Conservation (phyloP, 2,113 vertebrate genomes). For the Myotis brandtii region DNA sequence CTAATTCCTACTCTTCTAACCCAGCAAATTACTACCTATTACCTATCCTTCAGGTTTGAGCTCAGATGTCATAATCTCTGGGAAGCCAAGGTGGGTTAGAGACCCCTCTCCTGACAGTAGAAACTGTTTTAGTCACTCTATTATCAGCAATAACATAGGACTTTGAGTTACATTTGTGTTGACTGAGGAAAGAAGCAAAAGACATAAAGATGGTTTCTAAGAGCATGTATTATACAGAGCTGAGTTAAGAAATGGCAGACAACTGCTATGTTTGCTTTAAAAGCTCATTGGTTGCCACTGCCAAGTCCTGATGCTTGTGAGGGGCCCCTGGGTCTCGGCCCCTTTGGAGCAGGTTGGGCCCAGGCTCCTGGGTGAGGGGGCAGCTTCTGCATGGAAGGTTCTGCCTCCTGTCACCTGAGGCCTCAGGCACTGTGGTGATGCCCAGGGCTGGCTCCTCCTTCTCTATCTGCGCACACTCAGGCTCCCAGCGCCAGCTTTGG, state of each 20-base stretch:
- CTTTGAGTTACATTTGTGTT: not conserved
- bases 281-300: conserved; percentile 61
- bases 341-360: conserved; percentile 29
- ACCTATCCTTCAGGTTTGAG: not conserved
- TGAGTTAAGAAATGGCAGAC: conserved; percentile 58
- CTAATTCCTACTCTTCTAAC: not conserved
- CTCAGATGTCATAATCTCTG: not conserved
- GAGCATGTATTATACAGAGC: conserved; percentile 77
- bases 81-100: not conserved
- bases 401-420: conserved; percentile 69
- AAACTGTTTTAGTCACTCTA: not conserved
- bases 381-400: conserved; percentile 29
- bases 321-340: conserved; percentile 40
- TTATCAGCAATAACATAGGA: not conserved
- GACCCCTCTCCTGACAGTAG: not conserved
- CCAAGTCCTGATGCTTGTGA: conserved; percentile 63
- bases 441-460: conserved; percentile 50
- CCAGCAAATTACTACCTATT: not conserved
- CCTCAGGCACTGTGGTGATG: conserved; percentile 75
- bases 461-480: conserved; percentile 22
- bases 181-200: conserved; percentile 62
- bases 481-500: conserved; percentile 59
- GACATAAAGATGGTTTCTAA: conserved; percentile 64
- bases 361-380: conserved; percentile 60
- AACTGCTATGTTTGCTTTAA: conserved; percentile 72